Base-by-base conservation (phyloP, 2,888 invertebrate genomes). In the Callosobruchus maculatus region DNA sequence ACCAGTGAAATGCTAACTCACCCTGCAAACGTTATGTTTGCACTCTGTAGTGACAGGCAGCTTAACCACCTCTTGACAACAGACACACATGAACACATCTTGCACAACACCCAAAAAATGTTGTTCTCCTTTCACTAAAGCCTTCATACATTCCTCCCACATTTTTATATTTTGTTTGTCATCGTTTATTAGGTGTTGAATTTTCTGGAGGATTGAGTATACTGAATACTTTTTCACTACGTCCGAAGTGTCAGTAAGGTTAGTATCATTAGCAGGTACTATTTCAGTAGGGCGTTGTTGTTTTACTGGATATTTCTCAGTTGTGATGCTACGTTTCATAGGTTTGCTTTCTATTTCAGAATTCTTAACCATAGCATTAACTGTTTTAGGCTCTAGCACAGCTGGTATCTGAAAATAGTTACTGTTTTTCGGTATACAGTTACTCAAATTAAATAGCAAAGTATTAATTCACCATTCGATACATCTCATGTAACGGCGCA, bases 31-130 rank as follows among this genome's bases (percentile, higher is more conserved):
- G 82, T 93, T 95, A 83, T 96, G 95, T 69, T 87, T 85, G 81
- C 95, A 95, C 0, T 90, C 88, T 0, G 93, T 93, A 0, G 95
- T 95, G 21, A 94, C 89, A 0, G 95, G 95, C 74, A 89, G 88
- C 74, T 88, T 90, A 0, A 92, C 91, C 1, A 95, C 85, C 72
- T 94, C 94, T 83, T 93, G 93, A 83, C 95, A 96, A 80, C 94
- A 94, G 71, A 93, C 92, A 82, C 96, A 96, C n/a, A 90, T 88
- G 84, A 95, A 95, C 72, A 89, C 81, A 81, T 92, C 90, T 75
- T 91, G 89, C 0, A 94, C 90, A 77, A 90, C 90, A 20, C 89
- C 89, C 20, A 93, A 86, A 81, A 93, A 93, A 75, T 88, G 89
- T 90, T 89, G 83, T 84, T 90, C 92, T 0, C 92, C 91, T 69